Percentiles rank a stretch among this genome's conserved stretches.
Conservation (phyloP, 2,888 invertebrate genomes). For the Mesodorylaimus sp. region DNA sequence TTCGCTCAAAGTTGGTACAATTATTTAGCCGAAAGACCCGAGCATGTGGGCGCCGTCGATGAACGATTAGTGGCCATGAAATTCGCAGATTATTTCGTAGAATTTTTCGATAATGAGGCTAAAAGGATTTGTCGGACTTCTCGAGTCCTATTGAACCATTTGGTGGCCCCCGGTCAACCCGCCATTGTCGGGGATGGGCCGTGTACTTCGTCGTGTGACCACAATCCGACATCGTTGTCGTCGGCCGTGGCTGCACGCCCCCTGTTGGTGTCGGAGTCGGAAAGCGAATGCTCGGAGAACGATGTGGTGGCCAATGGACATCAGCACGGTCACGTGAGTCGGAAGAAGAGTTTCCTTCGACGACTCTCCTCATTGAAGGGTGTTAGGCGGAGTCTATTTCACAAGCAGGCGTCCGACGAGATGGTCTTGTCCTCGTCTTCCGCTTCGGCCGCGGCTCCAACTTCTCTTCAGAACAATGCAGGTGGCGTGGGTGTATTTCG, state of each 20-base stretch:
- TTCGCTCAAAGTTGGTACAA: conserved; percentile 68
- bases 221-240: background rate
- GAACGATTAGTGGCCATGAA: conserved; percentile 60
- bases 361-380: conserved; percentile 9
- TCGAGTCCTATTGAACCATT: background rate
- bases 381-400: conserved; percentile 1
- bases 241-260: background rate
- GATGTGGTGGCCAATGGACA: background rate
- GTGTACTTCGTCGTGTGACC: background rate
- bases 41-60: conserved; percentile 35
- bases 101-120: conserved; percentile 63
- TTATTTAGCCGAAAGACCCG: conserved; percentile 49
- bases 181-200: background rate
- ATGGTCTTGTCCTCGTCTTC: background rate
- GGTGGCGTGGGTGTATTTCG: too few relatives aligned
- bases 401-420: background rate
- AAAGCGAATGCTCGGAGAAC: background rate
- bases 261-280: background rate
- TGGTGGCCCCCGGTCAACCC: background rate
- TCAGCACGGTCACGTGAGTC: conserved; percentile 53
- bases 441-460: background rate
- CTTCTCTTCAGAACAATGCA: too few relatives aligned
- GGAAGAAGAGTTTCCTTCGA: conserved; percentile 1
- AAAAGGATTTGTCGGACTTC: conserved; percentile 11
- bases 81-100: conserved; percentile 63